phyloP scores from a whole-genome alignment of 2,888 invertebrate genomes.

The Thymelicus acteon region DNA sequence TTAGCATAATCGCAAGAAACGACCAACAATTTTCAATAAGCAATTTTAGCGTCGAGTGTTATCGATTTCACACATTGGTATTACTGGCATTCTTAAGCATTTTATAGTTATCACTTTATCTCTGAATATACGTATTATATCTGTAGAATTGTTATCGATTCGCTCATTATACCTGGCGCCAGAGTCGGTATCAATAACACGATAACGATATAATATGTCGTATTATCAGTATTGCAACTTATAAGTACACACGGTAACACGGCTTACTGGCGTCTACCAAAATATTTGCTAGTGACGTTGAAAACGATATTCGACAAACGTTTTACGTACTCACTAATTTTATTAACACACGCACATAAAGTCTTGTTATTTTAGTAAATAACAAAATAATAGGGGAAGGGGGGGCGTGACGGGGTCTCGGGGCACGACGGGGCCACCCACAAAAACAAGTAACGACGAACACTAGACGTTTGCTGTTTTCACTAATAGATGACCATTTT shows the following conservation, averaged over 20 bases:
- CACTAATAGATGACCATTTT: no score
- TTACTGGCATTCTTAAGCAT: slow-evolving; percentile 42
- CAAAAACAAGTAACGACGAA: no score
- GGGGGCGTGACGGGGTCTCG: no score
- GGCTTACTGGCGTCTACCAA: slow-evolving; percentile 15
- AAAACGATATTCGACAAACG: neutral
- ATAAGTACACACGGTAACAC: slow-evolving; percentile 38
- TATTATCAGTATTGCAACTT: slow-evolving; percentile 43
- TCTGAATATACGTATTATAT: slow-evolving; percentile 43
- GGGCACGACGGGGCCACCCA: no score
- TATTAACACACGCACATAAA: neutral
- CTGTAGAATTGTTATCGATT: slow-evolving; percentile 51
- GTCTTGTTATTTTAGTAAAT: no score
- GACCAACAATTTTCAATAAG: slow-evolving; percentile 25
- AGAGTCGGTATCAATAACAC: slow-evolving; percentile 47
- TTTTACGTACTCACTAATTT: neutral
- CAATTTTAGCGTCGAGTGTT: slow-evolving; percentile 18
- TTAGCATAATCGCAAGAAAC: slow-evolving; percentile 2
- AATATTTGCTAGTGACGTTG: slow-evolving; percentile 8
- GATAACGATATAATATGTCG: slow-evolving; percentile 41
- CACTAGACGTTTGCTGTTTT: no score
- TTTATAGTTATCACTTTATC: slow-evolving; percentile 48
- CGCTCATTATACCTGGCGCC: slow-evolving; percentile 54
- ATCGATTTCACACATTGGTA: slow-evolving; percentile 40
- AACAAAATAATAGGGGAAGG: no score